Base-by-base conservation (phyloP, 2,113 vertebrate genomes). In the Romanogobio albipinnatus region DNA sequence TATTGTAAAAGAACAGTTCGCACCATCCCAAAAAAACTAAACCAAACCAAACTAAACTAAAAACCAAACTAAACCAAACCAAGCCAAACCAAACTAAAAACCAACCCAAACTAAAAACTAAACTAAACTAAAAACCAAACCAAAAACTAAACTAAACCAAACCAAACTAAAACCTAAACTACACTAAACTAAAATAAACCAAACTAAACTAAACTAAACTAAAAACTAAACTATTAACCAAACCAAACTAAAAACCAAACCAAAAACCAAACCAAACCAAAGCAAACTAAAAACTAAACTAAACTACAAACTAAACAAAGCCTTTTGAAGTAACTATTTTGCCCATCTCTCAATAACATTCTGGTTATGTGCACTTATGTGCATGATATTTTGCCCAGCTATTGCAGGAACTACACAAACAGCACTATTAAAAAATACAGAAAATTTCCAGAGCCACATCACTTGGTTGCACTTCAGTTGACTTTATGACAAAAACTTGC, bases 391-490 rank as follows among this genome's bases (percentile, higher is more conserved):
- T 74, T 26, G 11, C 11, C 22, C 9, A 36, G 29, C 45, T 22
- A 66, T 47, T 33, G 64, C 78, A 81, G 79, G 24, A 81, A 81
- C 45, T 81, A 49, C 64, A 49, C 45, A 81, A 66, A 26, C 26
- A n/a, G 79, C 9, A 33, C 61, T 47, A 61, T 17, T 24, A 83
- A 78, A 70, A 74, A 78, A 83, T 22, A 43, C 59, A n/a, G 62
- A 78, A 84, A 62, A 62, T 74, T 83, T 86, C 53, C 53, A 73
- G 61, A 78, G 66, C 36, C 83, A 76, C 64, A 62, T 74, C 58
- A 79, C 15, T 49, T 39, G 11, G 62, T 79, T 83, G 47, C 51
- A 61, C 62, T 83, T 33, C 39, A 61, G 76, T 64, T 51, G 29
- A 64, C 26, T 29, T 22, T 9, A 61, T 62, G 43, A 4, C 15